phyloP scores from a whole-genome alignment of 2,113 vertebrate genomes.

The Oriolus oriolus region DNA sequence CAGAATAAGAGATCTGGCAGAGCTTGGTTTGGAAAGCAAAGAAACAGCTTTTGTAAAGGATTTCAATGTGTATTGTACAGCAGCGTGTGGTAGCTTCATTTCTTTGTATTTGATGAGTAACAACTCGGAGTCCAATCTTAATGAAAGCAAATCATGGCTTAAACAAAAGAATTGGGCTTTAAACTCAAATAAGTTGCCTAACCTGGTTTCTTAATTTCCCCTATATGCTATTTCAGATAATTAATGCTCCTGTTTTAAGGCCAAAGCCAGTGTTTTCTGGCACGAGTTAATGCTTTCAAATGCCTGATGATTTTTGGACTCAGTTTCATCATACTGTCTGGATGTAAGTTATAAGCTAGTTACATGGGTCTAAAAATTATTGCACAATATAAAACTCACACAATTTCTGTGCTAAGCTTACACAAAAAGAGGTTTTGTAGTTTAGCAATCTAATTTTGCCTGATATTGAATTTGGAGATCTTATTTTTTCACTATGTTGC shows the following conservation, averaged over 20 bases:
- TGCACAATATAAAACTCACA: neutral
- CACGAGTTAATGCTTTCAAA: neutral
- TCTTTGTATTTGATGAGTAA: neutral
- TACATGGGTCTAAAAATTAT: neutral
- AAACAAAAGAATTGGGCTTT: neutral
- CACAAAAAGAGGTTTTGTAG: neutral
- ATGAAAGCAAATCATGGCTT: slow-evolving; percentile 15
- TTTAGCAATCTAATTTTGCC: neutral
- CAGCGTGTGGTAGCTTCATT: neutral
- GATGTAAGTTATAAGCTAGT: neutral
- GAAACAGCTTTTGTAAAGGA: neutral
- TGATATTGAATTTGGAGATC: neutral
- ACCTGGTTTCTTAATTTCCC: neutral
- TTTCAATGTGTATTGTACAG: slow-evolving; percentile 7
- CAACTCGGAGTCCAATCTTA: neutral
- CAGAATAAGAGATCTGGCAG: slow-evolving; percentile 8
- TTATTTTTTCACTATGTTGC: neutral
- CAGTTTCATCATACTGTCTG: neutral
- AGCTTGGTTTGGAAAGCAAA: neutral
- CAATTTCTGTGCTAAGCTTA: neutral
- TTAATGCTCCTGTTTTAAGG: neutral
- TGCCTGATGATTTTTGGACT: slow-evolving; percentile 3
- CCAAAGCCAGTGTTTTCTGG: neutral
- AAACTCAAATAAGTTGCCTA: neutral
- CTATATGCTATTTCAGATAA: neutral